These are phyloP conservation scores for Dolichopus griseipennis DNA, from an alignment of 2,888 invertebrate genomes.

Conservation along the genomic window DNA sequence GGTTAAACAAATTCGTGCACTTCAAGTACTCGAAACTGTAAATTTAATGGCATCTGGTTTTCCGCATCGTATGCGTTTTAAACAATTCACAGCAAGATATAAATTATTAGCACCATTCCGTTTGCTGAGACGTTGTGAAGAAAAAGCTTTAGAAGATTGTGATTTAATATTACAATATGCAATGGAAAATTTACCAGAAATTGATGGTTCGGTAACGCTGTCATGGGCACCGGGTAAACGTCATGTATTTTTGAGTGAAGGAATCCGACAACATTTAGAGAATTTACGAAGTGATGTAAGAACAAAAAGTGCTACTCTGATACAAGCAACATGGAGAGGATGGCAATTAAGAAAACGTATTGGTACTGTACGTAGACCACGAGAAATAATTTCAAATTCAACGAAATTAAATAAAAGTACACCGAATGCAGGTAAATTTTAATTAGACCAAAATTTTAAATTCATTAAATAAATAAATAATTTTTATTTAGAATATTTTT, in stretches of 20 bases:
- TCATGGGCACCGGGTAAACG: slow-evolving; percentile 89
- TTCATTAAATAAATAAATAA: not conserved
- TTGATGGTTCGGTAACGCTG: slow-evolving; percentile 54
- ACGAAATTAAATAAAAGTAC: slow-evolving; percentile 30
- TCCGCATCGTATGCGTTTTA: slow-evolving; percentile 91
- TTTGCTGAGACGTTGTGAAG: slow-evolving; percentile 54
- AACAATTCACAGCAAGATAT: slow-evolving; percentile 81
- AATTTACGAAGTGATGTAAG: slow-evolving; percentile 68
- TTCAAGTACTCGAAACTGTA: slow-evolving; percentile 88
- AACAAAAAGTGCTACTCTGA: slow-evolving; percentile 69
- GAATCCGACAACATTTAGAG: slow-evolving; percentile 83
- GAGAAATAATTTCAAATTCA: slow-evolving; percentile 26
- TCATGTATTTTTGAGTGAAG: slow-evolving; percentile 90
- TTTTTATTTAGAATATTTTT: not conserved
- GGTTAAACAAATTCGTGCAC: slow-evolving; percentile 78
- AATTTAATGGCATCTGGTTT: slow-evolving; percentile 92
- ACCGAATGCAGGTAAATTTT: slow-evolving; percentile 33
- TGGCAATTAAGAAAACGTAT: slow-evolving; percentile 62
- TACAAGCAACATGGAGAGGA: slow-evolving; percentile 80
- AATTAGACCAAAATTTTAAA: too few relatives aligned
- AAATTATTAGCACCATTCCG: slow-evolving; percentile 75
- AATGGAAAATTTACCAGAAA: slow-evolving; percentile 51
- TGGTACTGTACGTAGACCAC: slow-evolving; percentile 44
- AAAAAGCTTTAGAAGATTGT: slow-evolving; percentile 67
- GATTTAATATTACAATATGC: slow-evolving; percentile 65